phyloP scores from a whole-genome alignment of 2,113 vertebrate species.

The Heterotilapia buettikoferi region DNA sequence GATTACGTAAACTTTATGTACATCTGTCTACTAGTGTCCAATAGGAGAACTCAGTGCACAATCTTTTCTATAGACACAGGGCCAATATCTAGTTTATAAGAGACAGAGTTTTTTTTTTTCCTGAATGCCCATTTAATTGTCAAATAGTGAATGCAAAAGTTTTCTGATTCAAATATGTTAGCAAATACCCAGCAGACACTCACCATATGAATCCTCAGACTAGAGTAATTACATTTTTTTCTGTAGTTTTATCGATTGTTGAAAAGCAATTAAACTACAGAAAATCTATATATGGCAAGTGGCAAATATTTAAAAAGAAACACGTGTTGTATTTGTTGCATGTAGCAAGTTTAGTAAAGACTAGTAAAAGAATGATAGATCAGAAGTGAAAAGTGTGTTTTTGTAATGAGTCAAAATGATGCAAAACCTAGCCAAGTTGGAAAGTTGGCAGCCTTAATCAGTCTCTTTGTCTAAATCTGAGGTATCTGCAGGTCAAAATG shows the following conservation, averaged over 20 bases:
- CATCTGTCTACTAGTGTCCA: neutral
- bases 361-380: neutral
- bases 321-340: neutral
- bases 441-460: neutral
- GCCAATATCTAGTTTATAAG: neutral
- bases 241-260: neutral
- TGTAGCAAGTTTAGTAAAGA: neutral
- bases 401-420: neutral
- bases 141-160: neutral
- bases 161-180: neutral
- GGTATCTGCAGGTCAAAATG: neutral
- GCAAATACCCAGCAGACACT: neutral
- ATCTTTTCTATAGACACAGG: neutral
- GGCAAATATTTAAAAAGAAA: neutral
- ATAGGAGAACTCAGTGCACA: neutral
- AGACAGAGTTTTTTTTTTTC: accelerated
- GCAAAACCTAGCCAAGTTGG: neutral
- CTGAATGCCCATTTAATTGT: neutral
- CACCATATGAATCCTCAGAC: neutral
- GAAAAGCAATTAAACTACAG: neutral
- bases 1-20: neutral
- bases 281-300: neutral
- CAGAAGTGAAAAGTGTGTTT: neutral
- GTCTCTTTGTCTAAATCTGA: neutral
- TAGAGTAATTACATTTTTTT: neutral